Conservation (phyloP, 53 echinoderm and acorn worm genomes). For the Crossaster papposus region DNA sequence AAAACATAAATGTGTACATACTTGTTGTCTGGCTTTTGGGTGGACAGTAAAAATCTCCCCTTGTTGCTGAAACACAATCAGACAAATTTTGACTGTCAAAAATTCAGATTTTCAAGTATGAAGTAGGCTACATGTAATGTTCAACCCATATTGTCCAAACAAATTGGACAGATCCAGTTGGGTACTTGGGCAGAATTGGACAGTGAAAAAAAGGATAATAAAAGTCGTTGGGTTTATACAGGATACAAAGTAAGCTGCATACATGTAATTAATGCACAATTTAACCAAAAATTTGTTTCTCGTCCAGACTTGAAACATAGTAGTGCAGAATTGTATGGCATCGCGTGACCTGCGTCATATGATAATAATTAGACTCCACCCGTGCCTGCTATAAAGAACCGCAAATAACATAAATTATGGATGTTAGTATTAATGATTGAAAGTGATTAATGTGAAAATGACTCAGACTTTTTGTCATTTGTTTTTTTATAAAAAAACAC, state of each 20-base stretch:
- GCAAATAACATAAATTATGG: too few species aligned
- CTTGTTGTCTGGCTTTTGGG: conserved; percentile 58
- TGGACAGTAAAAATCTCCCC: conserved; percentile 51
- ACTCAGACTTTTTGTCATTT: too few species aligned
- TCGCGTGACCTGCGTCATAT: too few species aligned
- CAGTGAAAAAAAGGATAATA: conserved; percentile 14
- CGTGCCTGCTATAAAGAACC: too few species aligned
- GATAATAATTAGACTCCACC: too few species aligned
- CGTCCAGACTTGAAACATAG: too few species aligned
- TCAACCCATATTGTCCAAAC: not conserved
- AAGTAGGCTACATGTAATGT: not conserved
- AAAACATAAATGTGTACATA: conserved; percentile 53
- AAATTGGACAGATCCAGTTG: not conserved
- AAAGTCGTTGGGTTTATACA: not conserved
- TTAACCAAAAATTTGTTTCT: too few species aligned
- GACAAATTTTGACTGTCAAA: conserved; percentile 41
- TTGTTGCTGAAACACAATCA: conserved; percentile 56
- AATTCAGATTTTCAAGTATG: not conserved
- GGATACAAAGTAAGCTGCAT: not conserved
- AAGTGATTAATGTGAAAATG: too few species aligned
- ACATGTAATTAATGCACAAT: too few species aligned
- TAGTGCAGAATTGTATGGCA: too few species aligned
- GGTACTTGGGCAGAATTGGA: not conserved
- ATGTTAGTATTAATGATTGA: too few species aligned
- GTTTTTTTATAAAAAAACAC: too few species aligned